Percentiles rank a stretch among this genome's conserved stretches.
These are phyloP conservation scores for Toxostoma redivivum DNA, from an alignment of 2,113 vertebrate species.

Conservation along the genomic window DNA sequence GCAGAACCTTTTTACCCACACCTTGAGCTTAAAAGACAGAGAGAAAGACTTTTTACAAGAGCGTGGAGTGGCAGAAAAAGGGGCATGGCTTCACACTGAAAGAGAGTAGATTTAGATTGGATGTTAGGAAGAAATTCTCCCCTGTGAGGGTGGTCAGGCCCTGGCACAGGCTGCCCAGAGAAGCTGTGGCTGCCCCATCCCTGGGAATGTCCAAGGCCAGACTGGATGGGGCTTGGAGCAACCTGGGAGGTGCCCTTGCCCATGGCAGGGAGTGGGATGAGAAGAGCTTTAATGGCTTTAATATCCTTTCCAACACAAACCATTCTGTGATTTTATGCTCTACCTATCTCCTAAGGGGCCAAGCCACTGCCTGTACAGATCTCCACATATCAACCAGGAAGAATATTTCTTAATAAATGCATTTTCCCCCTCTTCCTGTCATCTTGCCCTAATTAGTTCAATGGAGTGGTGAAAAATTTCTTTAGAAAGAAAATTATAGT, in stretches of 20 bases:
- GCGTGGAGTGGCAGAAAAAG: neutral
- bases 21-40: neutral
- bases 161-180: neutral
- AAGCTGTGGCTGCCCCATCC: neutral
- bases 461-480: neutral
- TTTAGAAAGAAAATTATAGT: neutral
- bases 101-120: neutral
- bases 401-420: neutral
- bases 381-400: neutral
- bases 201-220: neutral
- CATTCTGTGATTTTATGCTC: neutral
- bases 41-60: neutral
- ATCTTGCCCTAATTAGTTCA: neutral
- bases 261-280: neutral
- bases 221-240: rapidly evolving
- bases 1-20: neutral
- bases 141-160: neutral
- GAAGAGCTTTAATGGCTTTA: neutral
- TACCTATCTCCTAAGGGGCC: neutral
- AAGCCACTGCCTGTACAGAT: neutral
- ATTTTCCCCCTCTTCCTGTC: neutral
- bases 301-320: neutral
- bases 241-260: neutral
- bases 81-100: neutral
- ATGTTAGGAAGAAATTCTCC: neutral